Conservation (phyloP, 1,140 invertebrate genomes). For the Psilanteris sp. region DNA sequence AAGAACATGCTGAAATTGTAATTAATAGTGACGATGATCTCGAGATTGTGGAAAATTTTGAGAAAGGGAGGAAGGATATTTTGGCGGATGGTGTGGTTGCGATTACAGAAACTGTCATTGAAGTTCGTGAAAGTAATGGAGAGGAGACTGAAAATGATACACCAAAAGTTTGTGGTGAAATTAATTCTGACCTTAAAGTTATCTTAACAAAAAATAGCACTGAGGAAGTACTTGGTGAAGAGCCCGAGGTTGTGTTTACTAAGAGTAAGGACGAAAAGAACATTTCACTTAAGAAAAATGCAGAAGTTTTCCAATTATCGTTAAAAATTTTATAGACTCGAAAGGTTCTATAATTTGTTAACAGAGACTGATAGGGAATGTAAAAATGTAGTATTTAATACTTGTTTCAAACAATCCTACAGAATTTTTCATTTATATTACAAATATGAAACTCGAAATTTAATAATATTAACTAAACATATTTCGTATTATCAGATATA, state of each 20-base stretch:
- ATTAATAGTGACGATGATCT: too few species aligned
- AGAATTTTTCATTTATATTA: too few species aligned
- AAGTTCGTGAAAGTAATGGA: not conserved
- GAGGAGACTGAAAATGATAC: not conserved
- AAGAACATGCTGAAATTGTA: too few species aligned
- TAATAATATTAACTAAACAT: too few species aligned
- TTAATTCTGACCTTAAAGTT: slow-evolving; percentile 2
- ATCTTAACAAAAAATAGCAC: not conserved
- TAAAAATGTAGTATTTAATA: not conserved
- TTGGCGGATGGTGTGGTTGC: not conserved
- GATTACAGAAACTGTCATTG: not conserved
- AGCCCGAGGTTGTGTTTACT: slow-evolving; percentile 9
- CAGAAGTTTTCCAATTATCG: not conserved
- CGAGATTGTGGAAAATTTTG: too few species aligned
- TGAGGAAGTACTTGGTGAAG: not conserved
- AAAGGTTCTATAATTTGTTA: slow-evolving; percentile 29
- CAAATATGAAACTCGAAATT: too few species aligned
- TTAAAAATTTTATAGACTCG: not conserved
- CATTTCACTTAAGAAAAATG: not conserved
- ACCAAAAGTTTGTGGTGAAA: not conserved
- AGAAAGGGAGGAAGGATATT: too few species aligned
- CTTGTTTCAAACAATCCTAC: slow-evolving; percentile 1
- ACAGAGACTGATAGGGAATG: slow-evolving; percentile 20
- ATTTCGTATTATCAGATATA: too few species aligned
- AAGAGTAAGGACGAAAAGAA: not conserved